phyloP scores from a whole-genome alignment of 2,797 vertebrate genomes.

The Allobates femoralis region DNA sequence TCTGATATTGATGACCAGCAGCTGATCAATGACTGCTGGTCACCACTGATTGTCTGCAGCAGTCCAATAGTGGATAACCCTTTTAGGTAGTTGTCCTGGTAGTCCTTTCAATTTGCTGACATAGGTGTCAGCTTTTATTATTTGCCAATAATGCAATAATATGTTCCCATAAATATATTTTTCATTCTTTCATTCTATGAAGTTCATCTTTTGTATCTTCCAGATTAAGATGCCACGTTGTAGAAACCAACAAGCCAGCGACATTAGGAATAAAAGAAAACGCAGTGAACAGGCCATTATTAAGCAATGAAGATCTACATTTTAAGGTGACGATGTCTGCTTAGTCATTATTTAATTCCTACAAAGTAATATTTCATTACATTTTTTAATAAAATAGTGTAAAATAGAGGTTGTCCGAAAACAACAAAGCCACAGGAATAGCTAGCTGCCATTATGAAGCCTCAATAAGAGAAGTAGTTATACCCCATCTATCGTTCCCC shows the following conservation, averaged over 20 bases:
- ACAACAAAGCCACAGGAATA: too few relatives aligned
- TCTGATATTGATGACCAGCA: too few relatives aligned
- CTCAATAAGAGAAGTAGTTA: too few relatives aligned
- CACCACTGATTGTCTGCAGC: not conserved
- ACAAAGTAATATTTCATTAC: not conserved
- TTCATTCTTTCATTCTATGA: not conserved
- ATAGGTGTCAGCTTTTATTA: not conserved
- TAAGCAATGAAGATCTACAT: slow-evolving; percentile 83
- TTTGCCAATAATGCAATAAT: too few relatives aligned
- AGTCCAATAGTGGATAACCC: too few relatives aligned
- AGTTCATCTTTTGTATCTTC: slow-evolving; percentile 34
- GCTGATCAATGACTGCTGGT: too few relatives aligned
- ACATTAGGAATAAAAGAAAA: slow-evolving; percentile 76
- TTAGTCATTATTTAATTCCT: not conserved
- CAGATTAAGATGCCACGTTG: slow-evolving; percentile 91
- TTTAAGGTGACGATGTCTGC: slow-evolving; percentile 72
- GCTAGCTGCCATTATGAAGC: too few relatives aligned
- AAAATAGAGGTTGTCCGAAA: too few relatives aligned
- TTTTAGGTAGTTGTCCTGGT: too few relatives aligned
- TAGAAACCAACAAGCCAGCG: slow-evolving; percentile 82
- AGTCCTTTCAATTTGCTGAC: not conserved
- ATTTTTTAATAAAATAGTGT: too few relatives aligned
- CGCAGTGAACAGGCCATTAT: slow-evolving; percentile 70
- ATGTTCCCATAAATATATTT: not conserved
- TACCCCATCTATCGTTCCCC: too few relatives aligned